Conservation (phyloP, 2,888 invertebrate species). For the Rhagophthalmus giganteus region DNA sequence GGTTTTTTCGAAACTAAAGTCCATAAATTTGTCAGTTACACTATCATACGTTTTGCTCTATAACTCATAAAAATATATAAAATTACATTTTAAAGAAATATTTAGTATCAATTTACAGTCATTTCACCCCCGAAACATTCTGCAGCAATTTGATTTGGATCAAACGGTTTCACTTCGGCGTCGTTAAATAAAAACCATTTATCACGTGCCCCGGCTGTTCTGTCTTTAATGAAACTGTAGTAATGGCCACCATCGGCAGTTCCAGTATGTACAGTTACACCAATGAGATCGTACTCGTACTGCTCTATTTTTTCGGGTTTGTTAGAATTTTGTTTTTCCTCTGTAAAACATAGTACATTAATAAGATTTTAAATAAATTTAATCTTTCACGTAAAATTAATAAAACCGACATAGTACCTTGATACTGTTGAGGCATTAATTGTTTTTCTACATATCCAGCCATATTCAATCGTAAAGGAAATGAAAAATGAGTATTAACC, state of each 20-base stretch:
- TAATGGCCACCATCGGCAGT: conserved; percentile 97
- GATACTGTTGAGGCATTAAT: conserved; percentile 86
- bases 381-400: too few relatives aligned
- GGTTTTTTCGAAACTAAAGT: conserved; percentile 96
- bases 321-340: conserved; percentile 64
- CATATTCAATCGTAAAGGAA: conserved; percentile 92
- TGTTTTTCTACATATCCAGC: conserved; percentile 92
- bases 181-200: conserved; percentile 93
- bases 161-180: conserved; percentile 92
- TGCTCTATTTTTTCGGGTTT: conserved; percentile 63
- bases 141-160: conserved; percentile 90
- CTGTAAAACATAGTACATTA: too few relatives aligned
- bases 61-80: conserved; percentile 43
- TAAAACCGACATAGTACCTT: too few relatives aligned
- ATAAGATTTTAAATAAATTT: too few relatives aligned
- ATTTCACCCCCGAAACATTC: conserved; percentile 98
- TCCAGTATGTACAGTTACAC: conserved; percentile 97
- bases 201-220: conserved; percentile 73
- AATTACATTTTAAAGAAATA: conserved; percentile 54
- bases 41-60: conserved; percentile 96
- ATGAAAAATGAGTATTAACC: conserved; percentile 96
- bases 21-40: conserved; percentile 95
- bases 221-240: conserved; percentile 92
- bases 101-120: conserved; percentile 64
- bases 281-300: conserved; percentile 70